Conservation (phyloP, 2,797 vertebrate species). For the Peromyscus eremicus region DNA sequence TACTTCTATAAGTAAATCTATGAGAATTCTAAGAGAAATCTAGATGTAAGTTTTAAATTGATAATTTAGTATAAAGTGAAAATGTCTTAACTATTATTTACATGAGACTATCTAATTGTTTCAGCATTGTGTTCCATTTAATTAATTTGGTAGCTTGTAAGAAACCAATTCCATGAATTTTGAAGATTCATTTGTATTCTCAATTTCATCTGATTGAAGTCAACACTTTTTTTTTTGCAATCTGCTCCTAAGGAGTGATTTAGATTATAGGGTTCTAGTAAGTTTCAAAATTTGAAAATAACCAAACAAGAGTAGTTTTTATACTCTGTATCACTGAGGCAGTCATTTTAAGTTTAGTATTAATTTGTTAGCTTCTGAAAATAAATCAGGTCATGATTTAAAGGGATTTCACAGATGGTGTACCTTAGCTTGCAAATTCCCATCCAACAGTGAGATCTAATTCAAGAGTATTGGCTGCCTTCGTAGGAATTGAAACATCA, state of each 20-base stretch:
- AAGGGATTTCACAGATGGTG: background rate
- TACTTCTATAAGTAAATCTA: no score
- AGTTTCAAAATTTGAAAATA: background rate
- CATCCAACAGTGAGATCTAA: background rate
- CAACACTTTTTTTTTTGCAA: background rate
- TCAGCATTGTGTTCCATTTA: background rate
- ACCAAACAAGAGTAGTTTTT: background rate
- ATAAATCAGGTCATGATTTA: background rate
- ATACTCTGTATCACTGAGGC: background rate
- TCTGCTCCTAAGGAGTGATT: background rate
- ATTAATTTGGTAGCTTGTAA: background rate
- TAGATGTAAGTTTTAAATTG: background rate
- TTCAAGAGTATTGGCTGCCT: background rate
- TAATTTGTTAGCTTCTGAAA: background rate
- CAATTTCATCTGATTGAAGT: background rate
- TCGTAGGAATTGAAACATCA: background rate
- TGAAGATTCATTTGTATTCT: background rate
- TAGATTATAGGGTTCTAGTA: background rate
- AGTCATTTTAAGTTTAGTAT: background rate
- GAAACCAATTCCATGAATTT: background rate
- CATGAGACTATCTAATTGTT: background rate
- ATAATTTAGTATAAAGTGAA: background rate
- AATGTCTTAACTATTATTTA: background rate
- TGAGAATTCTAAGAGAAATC: background rate
- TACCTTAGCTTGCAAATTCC: background rate